Percentiles rank a stretch among this genome's conserved stretches.
These are phyloP conservation scores for Sarcophaga rosellei DNA, from an alignment of 2,888 invertebrate species.

Conservation along the genomic window DNA sequence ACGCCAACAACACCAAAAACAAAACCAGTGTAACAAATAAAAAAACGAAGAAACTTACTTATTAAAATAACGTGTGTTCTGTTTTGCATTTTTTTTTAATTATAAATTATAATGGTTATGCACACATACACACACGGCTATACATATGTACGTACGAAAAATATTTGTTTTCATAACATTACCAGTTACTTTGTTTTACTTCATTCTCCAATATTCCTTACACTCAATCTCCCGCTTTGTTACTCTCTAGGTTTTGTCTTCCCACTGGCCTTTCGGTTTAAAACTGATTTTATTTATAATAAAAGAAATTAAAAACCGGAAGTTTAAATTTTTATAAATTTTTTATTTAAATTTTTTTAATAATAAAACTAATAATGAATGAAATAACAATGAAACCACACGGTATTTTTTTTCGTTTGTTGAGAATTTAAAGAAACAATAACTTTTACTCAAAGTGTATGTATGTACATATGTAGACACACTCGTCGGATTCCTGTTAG, in stretches of 20 bases:
- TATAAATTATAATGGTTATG: too few species aligned
- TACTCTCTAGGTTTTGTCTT: too few species aligned
- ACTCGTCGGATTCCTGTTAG: too few species aligned
- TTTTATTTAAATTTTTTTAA: neutral
- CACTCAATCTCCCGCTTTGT: too few species aligned
- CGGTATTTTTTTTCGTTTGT: neutral
- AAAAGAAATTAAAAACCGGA: slow-evolving; percentile 60
- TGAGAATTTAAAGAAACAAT: too few species aligned
- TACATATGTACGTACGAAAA: neutral
- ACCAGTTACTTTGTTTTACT: too few species aligned
- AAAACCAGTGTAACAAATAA: neutral
- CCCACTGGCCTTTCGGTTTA: too few species aligned
- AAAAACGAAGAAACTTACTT: neutral
- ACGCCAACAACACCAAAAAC: neutral
- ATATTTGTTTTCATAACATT: too few species aligned
- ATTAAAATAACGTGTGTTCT: neutral
- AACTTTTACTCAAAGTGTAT: too few species aligned
- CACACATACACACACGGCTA: neutral
- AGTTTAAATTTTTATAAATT: slow-evolving; percentile 16
- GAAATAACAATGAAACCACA: slow-evolving; percentile 44
- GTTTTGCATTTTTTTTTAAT: neutral
- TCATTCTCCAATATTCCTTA: too few species aligned
- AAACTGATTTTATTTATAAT: neutral
- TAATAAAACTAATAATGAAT: slow-evolving; percentile 45
- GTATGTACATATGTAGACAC: too few species aligned